These are phyloP conservation scores for Rhagium mordax DNA, from an alignment of 2,888 invertebrate species.

Conservation along the genomic window DNA sequence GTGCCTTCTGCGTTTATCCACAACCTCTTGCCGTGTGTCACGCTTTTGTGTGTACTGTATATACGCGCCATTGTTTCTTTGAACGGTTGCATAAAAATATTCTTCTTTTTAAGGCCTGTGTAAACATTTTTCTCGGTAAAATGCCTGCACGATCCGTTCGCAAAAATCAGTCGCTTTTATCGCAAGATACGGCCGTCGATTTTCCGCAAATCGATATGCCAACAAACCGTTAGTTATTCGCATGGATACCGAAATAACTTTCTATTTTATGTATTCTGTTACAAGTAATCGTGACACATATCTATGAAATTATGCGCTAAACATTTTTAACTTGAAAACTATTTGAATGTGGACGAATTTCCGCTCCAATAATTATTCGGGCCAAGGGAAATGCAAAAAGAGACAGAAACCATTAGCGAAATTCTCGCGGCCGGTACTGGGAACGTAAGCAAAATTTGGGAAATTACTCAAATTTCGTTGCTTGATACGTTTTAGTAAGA, in stretches of 20 bases:
- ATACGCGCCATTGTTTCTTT: slow-evolving; percentile 5
- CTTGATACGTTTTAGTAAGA: too few species aligned
- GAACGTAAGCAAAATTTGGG: too few species aligned
- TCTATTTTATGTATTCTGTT: neutral
- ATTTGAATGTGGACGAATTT: too few species aligned
- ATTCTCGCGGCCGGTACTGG: too few species aligned
- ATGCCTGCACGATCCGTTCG: slow-evolving; percentile 1
- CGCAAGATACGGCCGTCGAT: neutral
- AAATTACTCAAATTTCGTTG: too few species aligned
- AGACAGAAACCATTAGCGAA: too few species aligned
- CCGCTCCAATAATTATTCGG: too few species aligned
- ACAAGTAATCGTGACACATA: neutral
- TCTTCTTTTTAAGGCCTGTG: slow-evolving; percentile 6
- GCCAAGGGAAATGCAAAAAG: too few species aligned
- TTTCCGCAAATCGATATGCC: neutral
- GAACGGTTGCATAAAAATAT: slow-evolving; percentile 18
- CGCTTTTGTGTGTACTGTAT: slow-evolving; percentile 11
- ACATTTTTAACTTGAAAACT: too few species aligned
- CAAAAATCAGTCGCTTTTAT: neutral
- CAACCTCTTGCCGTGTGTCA: slow-evolving; percentile 12
- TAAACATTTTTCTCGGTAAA: slow-evolving; percentile 5
- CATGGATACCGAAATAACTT: neutral
- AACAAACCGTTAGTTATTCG: neutral
- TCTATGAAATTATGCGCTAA: neutral
- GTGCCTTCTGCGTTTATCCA: neutral